Conservation (phyloP, 1,140 invertebrate species). For the Lysiphlebus fabarum region DNA sequence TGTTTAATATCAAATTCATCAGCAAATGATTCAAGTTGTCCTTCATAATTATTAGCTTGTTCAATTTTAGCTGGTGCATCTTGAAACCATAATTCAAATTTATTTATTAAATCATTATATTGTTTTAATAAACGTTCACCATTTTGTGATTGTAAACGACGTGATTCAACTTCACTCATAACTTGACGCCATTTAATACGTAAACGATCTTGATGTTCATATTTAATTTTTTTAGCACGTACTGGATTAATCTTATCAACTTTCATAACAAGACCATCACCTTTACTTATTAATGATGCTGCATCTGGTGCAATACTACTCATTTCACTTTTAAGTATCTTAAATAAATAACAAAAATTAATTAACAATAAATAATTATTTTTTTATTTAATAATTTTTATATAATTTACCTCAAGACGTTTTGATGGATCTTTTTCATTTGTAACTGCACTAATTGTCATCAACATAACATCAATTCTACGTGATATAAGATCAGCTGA, state of each 20-base stretch:
- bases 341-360: no score
- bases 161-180: constrained; percentile 64
- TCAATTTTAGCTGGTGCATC: constrained; percentile 56
- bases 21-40: constrained; percentile 52
- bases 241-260: constrained; percentile 59
- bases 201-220: constrained; percentile 61
- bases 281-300: constrained; percentile 73
- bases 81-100: constrained; percentile 56
- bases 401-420: constrained; percentile 59
- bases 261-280: constrained; percentile 70
- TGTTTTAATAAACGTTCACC: constrained; percentile 59
- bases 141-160: constrained; percentile 56
- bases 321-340: constrained; percentile 65
- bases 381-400: not conserved
- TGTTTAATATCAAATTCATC: constrained; percentile 53
- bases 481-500: constrained; percentile 63
- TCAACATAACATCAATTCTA: constrained; percentile 65
- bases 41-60: constrained; percentile 58
- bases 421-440: constrained; percentile 66
- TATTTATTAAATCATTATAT: constrained; percentile 50
- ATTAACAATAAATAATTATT: no score
- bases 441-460: constrained; percentile 64
- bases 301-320: constrained; percentile 72
- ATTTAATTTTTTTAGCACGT: constrained; percentile 59
- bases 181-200: constrained; percentile 66